phyloP scores from a whole-genome alignment of 2,888 invertebrate species.

The Polydesmus complanatus region DNA sequence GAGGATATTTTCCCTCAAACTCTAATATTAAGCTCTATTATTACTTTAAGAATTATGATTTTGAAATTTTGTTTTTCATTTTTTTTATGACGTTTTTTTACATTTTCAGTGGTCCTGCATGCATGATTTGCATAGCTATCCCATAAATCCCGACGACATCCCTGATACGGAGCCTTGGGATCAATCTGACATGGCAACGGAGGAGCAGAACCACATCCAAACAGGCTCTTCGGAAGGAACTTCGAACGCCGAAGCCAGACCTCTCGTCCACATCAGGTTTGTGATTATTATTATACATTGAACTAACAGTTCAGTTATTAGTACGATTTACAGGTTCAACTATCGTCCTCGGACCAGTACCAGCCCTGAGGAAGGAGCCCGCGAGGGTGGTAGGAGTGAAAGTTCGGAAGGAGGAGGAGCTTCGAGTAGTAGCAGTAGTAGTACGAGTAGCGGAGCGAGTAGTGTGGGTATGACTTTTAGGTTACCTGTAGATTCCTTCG shows the following conservation, averaged over 20 bases:
- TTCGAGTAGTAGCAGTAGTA: neutral
- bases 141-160: conserved; percentile 2
- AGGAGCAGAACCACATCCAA: neutral
- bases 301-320: too few relatives aligned
- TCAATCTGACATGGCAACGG: conserved; percentile 5
- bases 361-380: neutral
- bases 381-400: neutral
- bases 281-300: too few relatives aligned
- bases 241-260: neutral
- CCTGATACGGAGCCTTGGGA: neutral
- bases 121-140: conserved; percentile 68
- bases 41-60: neutral
- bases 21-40: neutral
- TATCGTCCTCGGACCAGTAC: neutral
- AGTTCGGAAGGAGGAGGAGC: neutral
- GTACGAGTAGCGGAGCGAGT: neutral
- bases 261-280: neutral
- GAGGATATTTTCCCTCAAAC: too few relatives aligned
- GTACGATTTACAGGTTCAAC: conserved; percentile 16
- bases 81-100: too few relatives aligned
- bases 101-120: conserved; percentile 77
- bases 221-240: neutral
- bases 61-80: neutral
- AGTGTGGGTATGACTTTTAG: conserved; percentile 9
- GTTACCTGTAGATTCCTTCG: neutral